Evolutionary conservation across 2,888 invertebrate species (phyloP), one percentile per base, ranked within the genome.

Genomic region (Kryphioiulus occultus): DNA sequence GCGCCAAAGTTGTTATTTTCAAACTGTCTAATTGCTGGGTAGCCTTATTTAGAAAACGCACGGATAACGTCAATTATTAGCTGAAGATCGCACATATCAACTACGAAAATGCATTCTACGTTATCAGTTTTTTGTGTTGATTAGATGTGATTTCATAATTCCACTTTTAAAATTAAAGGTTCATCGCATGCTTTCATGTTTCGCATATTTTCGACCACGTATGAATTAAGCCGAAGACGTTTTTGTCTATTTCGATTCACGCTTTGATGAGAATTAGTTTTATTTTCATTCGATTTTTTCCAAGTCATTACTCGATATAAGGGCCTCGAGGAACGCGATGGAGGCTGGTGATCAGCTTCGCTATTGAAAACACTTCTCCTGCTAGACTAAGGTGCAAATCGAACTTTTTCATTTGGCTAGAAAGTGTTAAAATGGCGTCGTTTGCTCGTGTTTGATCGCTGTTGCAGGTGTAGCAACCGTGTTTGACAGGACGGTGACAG

Each of bases 401-500:
- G 68, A 68, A 68, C 26, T 68, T 68, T 68, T 68, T n/a, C 22
- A n/a, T 26, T 68, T 9, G 68, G 68, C 26, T 68, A 26, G 22
- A 26, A 68, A 68, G 68, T 68, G 68, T 68, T 68, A 68, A 68
- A 26, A 68, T 68, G 68, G 68, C 68, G 68, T 68, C 68, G 22
- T 26, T 68, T 26, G 68, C 26, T 68, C 68, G 26, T 68, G 68
- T 26, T 19, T 68, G 68, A 68, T 26, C 68, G 68, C 26, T 26
- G 68, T 68, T 68, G 68, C 68, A 68, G 68, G 68, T 68, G 68
- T 68, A 68, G 68, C 68, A 26, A 26, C 68, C 68, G 68, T 68
- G 68, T 68, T 68, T 68, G 68, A 68, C 68, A 68, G 68, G 68
- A 68, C 68, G 68, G 68, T 68, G 68, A 68, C 68, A 26, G 68